Percentiles rank a stretch among this genome's conserved stretches.
Evolutionary conservation across 2,888 invertebrate genomes (phyloP).

Genomic region (Pyralis farinalis): DNA sequence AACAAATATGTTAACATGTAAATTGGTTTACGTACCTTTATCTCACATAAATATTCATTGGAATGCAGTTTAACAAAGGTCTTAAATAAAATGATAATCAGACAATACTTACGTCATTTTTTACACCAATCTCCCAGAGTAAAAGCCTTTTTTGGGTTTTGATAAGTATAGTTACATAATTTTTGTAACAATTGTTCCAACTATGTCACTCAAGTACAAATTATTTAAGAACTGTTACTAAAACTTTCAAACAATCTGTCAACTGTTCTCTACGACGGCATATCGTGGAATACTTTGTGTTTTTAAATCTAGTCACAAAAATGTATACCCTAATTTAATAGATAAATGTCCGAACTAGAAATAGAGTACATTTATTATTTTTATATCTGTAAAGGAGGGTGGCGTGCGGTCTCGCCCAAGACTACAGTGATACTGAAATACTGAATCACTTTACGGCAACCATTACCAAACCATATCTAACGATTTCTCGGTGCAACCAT

Average conservation of each 20-base stretch:
- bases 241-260: not conserved
- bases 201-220: conserved; percentile 1
- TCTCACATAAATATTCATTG: too few relatives aligned
- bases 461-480: conserved; percentile 23
- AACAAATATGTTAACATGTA: too few relatives aligned
- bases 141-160: not conserved
- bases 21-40: too few relatives aligned
- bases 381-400: conserved; percentile 9
- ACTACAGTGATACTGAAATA: conserved; percentile 45
- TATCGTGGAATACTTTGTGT: too few relatives aligned
- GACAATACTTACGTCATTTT: conserved; percentile 20
- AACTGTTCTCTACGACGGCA: too few relatives aligned
- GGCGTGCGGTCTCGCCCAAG: conserved; percentile 44
- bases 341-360: not conserved
- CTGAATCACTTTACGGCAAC: conserved; percentile 39
- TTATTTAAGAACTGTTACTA: not conserved
- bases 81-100: too few relatives aligned
- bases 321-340: too few relatives aligned
- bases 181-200: conserved; percentile 1
- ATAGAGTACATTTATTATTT: not conserved
- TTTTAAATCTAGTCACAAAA: too few relatives aligned
- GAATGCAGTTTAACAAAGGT: too few relatives aligned
- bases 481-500: conserved; percentile 23
- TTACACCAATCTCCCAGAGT: too few relatives aligned
- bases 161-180: conserved; percentile 8